A percentile compares a stretch with the other conserved stretches of the same genome.
phyloP scores from a whole-genome alignment of 2,888 invertebrate genomes.

The Anaspis maculata region DNA sequence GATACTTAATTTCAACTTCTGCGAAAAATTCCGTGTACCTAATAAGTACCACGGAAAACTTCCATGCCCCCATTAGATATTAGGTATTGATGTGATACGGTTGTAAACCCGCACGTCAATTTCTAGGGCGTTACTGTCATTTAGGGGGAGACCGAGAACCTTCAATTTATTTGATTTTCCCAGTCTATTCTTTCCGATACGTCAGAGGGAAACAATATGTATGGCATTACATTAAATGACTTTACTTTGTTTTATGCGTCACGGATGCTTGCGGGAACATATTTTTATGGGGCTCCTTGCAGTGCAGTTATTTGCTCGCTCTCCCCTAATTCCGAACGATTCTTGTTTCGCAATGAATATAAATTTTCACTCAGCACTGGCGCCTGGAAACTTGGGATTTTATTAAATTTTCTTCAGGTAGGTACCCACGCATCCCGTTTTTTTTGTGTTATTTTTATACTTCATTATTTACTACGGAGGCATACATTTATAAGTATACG shows the following conservation, averaged over 20 bases:
- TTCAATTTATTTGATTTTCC: slow-evolving; percentile 19
- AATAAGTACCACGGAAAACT: too few species aligned
- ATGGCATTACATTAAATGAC: slow-evolving; percentile 18
- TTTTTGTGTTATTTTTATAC: too few species aligned
- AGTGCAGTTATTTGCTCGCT: slow-evolving; percentile 5
- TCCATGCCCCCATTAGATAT: too few species aligned
- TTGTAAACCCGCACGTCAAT: slow-evolving; percentile 12
- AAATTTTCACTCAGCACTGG: slow-evolving; percentile 10
- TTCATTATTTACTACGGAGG: too few species aligned
- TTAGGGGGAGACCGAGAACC: slow-evolving; percentile 12
- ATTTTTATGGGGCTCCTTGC: slow-evolving; percentile 16
- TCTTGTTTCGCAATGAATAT: slow-evolving; percentile 11
- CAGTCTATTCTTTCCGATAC: slow-evolving; percentile 15
- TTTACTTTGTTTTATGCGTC: slow-evolving; percentile 23
- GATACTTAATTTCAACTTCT: too few species aligned
- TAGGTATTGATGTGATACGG: slow-evolving; percentile 3
- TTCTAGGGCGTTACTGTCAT: slow-evolving; percentile 14
- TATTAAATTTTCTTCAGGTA: neutral
- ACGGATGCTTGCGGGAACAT: slow-evolving; percentile 18
- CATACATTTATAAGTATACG: too few species aligned
- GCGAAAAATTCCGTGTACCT: too few species aligned
- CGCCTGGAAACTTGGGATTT: too few species aligned
- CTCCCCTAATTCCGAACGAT: slow-evolving; percentile 10
- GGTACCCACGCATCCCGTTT: too few species aligned
- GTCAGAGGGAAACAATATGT: slow-evolving; percentile 17